Conservation (phyloP, 2,113 vertebrate genomes). For the Excalfactoria chinensis region DNA sequence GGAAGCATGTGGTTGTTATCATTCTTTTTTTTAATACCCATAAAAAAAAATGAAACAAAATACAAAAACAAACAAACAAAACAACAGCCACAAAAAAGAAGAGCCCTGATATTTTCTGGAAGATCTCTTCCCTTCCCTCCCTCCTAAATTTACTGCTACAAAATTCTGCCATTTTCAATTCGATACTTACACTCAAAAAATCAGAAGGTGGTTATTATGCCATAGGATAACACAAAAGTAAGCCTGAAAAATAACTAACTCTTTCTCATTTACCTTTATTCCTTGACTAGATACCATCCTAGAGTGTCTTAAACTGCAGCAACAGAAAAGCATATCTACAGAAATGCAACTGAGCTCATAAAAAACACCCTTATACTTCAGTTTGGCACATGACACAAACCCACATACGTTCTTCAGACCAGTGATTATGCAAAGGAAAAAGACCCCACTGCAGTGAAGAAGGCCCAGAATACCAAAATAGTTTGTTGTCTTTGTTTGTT, state of each 20-base stretch:
- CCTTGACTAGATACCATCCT: constrained; percentile 81
- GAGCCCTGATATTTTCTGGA: constrained; percentile 82
- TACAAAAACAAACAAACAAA: no score
- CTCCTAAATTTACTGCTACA: constrained; percentile 79
- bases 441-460: background rate
- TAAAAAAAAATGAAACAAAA: constrained; percentile 58
- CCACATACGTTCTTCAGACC: constrained; percentile 82
- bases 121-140: constrained; percentile 77
- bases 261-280: constrained; percentile 75
- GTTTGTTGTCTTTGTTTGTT: background rate
- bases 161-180: constrained; percentile 82
- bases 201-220: background rate
- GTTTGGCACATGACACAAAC: constrained; percentile 85
- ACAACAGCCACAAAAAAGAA: background rate
- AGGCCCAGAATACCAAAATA: background rate
- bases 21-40: constrained; percentile 70
- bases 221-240: background rate
- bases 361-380: constrained; percentile 78
- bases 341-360: constrained; percentile 83
- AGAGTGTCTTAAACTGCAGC: constrained; percentile 80
- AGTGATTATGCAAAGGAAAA: background rate
- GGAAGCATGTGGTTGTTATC: background rate
- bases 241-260: background rate
- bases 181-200: constrained; percentile 78
- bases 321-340: constrained; percentile 79